Percentiles rank a stretch among this genome's conserved stretches.
phyloP scores from a whole-genome alignment of 2,113 vertebrate species.

The Nyctereutes procyonoides region DNA sequence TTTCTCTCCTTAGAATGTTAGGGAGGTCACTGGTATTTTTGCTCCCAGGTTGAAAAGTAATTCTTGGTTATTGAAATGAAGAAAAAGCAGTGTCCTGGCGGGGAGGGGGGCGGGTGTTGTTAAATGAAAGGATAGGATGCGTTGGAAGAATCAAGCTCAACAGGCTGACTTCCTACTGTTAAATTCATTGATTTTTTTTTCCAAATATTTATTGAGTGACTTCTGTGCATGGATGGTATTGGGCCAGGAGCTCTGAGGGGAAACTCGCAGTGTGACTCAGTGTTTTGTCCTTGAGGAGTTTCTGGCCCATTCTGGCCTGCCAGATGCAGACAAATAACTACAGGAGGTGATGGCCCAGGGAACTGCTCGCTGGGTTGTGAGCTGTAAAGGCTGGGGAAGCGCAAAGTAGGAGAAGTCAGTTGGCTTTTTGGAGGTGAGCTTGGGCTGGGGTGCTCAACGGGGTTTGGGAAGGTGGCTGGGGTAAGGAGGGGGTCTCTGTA shows the following conservation, averaged over 20 bases:
- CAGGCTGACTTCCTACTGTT: neutral
- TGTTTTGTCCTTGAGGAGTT: neutral
- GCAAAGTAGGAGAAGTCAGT: neutral
- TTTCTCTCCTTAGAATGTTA: neutral
- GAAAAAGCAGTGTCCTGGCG: neutral
- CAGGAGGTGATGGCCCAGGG: neutral
- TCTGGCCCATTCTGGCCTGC: neutral
- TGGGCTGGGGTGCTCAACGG: neutral
- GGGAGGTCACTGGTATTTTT: neutral
- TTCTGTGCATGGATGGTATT: neutral
- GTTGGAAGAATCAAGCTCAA: neutral
- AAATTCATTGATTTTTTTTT: neutral
- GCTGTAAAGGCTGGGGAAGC: neutral
- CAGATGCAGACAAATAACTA: neutral
- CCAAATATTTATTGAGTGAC: neutral
- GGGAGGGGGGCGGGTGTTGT: neutral
- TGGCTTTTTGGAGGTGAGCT: neutral
- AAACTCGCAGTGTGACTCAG: neutral
- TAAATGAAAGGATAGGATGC: neutral
- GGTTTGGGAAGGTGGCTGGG: neutral
- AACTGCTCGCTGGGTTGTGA: neutral
- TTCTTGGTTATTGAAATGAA: neutral
- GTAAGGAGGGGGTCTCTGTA: neutral
- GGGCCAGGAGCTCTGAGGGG: neutral
- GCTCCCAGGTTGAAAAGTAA: neutral